Evolutionary conservation across 2,888 invertebrate species (phyloP).

Genomic region (Strigamia crassipes): DNA sequence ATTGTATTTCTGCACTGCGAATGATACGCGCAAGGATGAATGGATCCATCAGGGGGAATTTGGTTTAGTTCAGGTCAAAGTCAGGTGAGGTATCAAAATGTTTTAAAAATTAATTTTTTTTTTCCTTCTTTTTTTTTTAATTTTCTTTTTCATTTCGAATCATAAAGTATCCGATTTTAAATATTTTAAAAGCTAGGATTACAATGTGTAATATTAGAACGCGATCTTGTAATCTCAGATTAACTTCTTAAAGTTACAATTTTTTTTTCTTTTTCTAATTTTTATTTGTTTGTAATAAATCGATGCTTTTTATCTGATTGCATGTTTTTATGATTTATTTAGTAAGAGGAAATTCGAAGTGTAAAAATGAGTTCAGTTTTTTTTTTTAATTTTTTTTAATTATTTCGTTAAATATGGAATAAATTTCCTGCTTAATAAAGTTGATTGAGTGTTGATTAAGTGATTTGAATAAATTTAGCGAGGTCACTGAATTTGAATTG

Average conservation of each 20-base stretch:
- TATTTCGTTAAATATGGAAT: too few species aligned
- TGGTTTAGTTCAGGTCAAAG: not conserved
- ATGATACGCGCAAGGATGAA: not conserved
- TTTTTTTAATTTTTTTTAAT: too few species aligned
- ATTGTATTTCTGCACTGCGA: constrained; percentile 3
- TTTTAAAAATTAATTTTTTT: too few species aligned
- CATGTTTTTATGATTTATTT: not conserved
- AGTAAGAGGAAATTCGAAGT: not conserved
- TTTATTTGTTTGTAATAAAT: not conserved
- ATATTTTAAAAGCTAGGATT: constrained; percentile 26
- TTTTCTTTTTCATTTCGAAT: not conserved
- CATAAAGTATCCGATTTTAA: not conserved
- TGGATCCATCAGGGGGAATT: constrained; percentile 2
- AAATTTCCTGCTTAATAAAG: not conserved
- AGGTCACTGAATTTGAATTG: constrained; percentile 24
- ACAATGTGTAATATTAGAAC: not conserved
- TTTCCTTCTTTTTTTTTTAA: too few species aligned
- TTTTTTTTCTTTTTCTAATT: not conserved
- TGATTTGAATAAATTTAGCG: not conserved
- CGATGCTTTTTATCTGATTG: not conserved
- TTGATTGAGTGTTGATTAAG: not conserved
- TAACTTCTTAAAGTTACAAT: not conserved
- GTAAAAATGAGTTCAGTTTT: not conserved
- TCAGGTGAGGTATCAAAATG: not conserved
- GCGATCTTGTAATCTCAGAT: not conserved